These are phyloP conservation scores for Diachasmimorpha longicaudata DNA, from an alignment of 1,140 invertebrate genomes.

Conservation along the genomic window DNA sequence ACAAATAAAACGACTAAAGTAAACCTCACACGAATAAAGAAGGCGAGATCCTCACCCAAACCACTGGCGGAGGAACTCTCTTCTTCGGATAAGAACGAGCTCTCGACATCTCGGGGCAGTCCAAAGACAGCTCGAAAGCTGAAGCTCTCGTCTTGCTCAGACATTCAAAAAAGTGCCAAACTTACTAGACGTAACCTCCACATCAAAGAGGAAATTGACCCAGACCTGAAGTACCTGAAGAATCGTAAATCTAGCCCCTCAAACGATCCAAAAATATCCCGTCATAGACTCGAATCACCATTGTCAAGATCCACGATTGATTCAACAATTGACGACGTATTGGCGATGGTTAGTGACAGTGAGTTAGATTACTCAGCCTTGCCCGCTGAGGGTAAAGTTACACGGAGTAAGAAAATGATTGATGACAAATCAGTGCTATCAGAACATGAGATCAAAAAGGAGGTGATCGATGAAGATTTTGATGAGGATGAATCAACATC, in stretches of 20 bases:
- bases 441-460: constrained; percentile 51
- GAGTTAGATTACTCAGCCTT: constrained; percentile 14
- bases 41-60: constrained; percentile 36
- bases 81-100: background rate
- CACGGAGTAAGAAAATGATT: constrained; percentile 42
- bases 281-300: constrained; percentile 9
- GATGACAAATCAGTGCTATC: constrained; percentile 34
- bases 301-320: constrained; percentile 46
- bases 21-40: constrained; percentile 46
- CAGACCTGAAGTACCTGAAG: constrained; percentile 22
- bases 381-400: constrained; percentile 39
- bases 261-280: constrained; percentile 27
- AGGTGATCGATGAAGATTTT: constrained; percentile 42
- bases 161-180: constrained; percentile 39
- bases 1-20: constrained; percentile 49
- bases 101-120: constrained; percentile 35
- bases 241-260: constrained; percentile 26
- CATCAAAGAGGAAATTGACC: background rate
- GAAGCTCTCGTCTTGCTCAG: constrained; percentile 24
- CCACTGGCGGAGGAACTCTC: constrained; percentile 16
- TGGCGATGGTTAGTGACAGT: constrained; percentile 54
- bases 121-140: constrained; percentile 43
- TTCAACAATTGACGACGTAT: constrained; percentile 57
- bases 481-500: constrained; percentile 36
- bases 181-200: constrained; percentile 30